Percentiles rank a stretch among this genome's conserved stretches.
Conservation (phyloP, 1,140 invertebrate species). For the Drosophila ercepeae region DNA sequence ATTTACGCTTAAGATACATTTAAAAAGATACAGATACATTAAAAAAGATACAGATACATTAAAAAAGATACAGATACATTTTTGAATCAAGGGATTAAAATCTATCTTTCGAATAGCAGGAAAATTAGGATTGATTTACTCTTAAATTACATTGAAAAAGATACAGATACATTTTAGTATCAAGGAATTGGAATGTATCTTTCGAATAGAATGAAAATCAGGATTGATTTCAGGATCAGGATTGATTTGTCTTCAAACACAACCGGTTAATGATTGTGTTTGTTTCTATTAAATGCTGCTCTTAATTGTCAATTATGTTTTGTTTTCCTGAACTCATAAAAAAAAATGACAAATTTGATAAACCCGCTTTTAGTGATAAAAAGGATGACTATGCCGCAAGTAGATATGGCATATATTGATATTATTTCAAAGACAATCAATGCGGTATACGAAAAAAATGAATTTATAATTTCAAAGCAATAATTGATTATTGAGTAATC, state of each 20-base stretch:
- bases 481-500: no score
- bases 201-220: conserved; percentile 2
- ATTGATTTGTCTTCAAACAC: conserved; percentile 8
- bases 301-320: no score
- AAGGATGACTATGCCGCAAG: background rate
- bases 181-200: no score
- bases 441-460: no score
- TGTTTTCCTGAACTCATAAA: no score
- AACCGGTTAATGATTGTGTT: conserved; percentile 29
- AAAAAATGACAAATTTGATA: conserved; percentile 15
- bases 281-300: conserved; percentile 16
- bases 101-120: background rate
- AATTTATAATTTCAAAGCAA: background rate
- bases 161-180: background rate
- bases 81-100: no score
- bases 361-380: conserved; percentile 11
- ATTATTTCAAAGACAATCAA: no score
- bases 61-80: no score
- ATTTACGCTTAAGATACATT: no score
- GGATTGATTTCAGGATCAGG: conserved; percentile 24
- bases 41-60: background rate
- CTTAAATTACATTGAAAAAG: no score
- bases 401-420: conserved; percentile 17
- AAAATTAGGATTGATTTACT: conserved; percentile 32
- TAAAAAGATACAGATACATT: background rate